Conservation (phyloP, 2,113 vertebrate genomes). For the Melanotaenia duboulayi region DNA sequence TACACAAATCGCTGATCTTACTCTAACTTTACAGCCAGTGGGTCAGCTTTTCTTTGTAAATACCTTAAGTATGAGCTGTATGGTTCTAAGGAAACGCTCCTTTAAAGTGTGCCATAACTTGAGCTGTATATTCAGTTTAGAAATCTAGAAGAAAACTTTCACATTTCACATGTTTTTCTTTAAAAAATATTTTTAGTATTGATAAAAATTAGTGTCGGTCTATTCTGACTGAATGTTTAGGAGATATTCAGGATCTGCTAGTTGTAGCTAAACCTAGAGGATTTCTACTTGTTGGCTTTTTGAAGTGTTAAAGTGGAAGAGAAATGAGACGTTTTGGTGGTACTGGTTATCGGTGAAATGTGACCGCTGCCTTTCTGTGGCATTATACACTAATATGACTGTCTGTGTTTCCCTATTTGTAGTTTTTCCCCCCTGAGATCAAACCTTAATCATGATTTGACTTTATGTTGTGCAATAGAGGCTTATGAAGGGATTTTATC, state of each 20-base stretch:
- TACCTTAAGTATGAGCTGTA: background rate
- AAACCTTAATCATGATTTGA: slow-evolving; percentile 19
- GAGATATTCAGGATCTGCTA: background rate
- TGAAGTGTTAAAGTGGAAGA: background rate
- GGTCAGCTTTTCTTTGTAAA: background rate
- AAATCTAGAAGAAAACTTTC: slow-evolving; percentile 9
- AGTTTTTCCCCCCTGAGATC: slow-evolving; percentile 25
- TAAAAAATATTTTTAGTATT: no score
- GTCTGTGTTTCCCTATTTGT: slow-evolving; percentile 8
- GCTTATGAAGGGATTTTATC: background rate
- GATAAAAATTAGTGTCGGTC: background rate
- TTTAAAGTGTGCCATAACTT: slow-evolving; percentile 67
- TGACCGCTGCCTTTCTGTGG: slow-evolving; percentile 26
- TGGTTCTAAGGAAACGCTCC: background rate
- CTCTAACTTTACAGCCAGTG: background rate
- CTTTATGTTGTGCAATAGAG: slow-evolving; percentile 64
- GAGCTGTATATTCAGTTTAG: slow-evolving; percentile 15
- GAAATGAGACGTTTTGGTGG: background rate
- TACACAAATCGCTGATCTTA: background rate
- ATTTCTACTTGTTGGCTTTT: background rate
- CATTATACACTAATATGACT: background rate
- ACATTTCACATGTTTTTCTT: no score
- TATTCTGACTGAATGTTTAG: background rate
- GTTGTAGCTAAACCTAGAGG: slow-evolving; percentile 4
- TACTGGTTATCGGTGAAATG: background rate